Base-by-base conservation (phyloP, 2,113 vertebrate species). In the Aythya baeri region DNA sequence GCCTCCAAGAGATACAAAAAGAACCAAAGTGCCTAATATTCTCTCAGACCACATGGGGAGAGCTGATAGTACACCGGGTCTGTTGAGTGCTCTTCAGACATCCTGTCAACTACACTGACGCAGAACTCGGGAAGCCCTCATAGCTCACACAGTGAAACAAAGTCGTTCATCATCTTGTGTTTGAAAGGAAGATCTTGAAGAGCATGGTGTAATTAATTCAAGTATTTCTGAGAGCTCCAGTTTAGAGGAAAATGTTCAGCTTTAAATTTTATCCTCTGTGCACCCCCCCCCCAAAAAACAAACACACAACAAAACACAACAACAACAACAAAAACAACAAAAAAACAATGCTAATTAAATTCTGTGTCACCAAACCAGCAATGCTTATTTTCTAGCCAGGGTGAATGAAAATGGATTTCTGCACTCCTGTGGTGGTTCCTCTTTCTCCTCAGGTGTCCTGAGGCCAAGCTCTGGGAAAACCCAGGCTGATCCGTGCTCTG, bases 361-460 rank as follows among this genome's bases (percentile, higher is more conserved):
- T 41, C 44, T 15, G n/a, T 17, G 38, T 58, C 54, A 68, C 34
- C 41, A 62, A 43, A 36, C 2, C 49, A 73, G 43, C 38, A 9
- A 4, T 0, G n/a, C 38, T 67, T 38, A 17, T 57, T 46, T 77
- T 54, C 36, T 5, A 18, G 44, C 23, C 44, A 21, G 16, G 44
- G n/a, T 13, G 29, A 54, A 36, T 15, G 16, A 20, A 21, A 34
- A 18, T 12, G 17, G 9, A 6, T 59, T 67, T 20, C 29, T 13
- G 23, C 32, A 18, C 0, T 0, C 23, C 4, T 3, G 52, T 26
- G 9, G 15, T 1, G 26, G 34, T 7, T 7, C 20, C 36, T 12
- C 13, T 31, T 44, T 44, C 62, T 58, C 52, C 41, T 34, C 22
- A 5, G 34, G 36, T 31, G 17, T 14, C 68, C 68, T 1, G 43